Evolutionary conservation across 2,888 invertebrate species (phyloP).

Genomic region (Metellina segmentata): DNA sequence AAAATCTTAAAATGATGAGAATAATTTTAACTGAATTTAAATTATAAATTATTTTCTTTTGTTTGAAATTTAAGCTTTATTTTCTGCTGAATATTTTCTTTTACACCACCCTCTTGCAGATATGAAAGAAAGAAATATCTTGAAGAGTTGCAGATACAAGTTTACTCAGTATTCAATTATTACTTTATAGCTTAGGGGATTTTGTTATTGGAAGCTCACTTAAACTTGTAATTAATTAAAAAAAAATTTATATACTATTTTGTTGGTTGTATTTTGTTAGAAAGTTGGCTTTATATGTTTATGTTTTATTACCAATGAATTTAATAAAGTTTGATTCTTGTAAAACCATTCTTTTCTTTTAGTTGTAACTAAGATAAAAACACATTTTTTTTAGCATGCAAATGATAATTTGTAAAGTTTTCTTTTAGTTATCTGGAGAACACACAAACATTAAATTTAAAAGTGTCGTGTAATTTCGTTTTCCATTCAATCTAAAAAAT

Average conservation of each 20-base stretch:
- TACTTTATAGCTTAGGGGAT: not conserved
- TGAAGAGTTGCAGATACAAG: conserved; percentile 12
- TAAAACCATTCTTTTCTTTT: conserved; percentile 2
- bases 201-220: not conserved
- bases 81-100: conserved; percentile 14
- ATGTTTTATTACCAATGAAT: not conserved
- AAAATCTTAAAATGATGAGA: no score
- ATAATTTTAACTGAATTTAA: no score
- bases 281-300: conserved; percentile 1
- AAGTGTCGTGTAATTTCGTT: no score
- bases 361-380: not conserved
- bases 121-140: conserved; percentile 4
- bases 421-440: no score
- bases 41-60: not conserved
- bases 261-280: not conserved
- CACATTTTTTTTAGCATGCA: no score
- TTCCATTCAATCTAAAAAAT: no score
- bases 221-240: not conserved
- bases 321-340: conserved; percentile 9
- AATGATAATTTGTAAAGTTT: no score
- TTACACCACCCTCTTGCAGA: conserved; percentile 16
- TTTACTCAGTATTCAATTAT: conserved; percentile 12
- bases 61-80: not conserved
- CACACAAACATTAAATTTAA: no score
- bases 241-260: not conserved